phyloP scores from a whole-genome alignment of 2,797 vertebrate genomes.

The Gastrophryne carolinensis region DNA sequence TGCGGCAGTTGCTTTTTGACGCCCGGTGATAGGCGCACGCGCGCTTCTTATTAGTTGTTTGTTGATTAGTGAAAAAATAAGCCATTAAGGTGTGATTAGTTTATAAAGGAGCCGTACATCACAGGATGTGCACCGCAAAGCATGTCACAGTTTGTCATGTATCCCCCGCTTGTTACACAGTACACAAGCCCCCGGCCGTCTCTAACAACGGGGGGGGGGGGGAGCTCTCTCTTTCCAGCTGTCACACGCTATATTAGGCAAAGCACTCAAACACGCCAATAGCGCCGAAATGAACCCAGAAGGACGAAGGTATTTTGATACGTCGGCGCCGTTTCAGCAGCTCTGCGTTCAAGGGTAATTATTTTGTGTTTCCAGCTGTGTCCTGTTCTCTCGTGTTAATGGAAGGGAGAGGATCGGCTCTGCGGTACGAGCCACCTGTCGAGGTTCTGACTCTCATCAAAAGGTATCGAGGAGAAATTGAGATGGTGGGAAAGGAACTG shows the following conservation, averaged over 20 bases:
- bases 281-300: conserved; percentile 32
- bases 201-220: not conserved
- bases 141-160: not conserved
- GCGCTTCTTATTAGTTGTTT: too few species aligned
- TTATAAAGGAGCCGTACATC: too few species aligned
- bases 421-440: conserved; percentile 24
- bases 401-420: conserved; percentile 1
- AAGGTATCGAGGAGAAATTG: not conserved
- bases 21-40: too few species aligned
- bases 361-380: conserved; percentile 35
- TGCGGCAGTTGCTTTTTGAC: too few species aligned
- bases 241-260: conserved; percentile 8
- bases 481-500: not conserved
- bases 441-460: not conserved
- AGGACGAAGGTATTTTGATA: conserved; percentile 38
- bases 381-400: conserved; percentile 7
- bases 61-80: too few species aligned
- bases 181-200: not conserved
- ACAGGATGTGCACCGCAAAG: not conserved
- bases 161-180: not conserved
- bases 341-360: conserved; percentile 35
- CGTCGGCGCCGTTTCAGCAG: conserved; percentile 12
- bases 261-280: not conserved
- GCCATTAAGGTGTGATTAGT: too few species aligned
- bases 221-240: conserved; percentile 25